Base-by-base conservation (phyloP, 2,888 invertebrate genomes). In the Herminia tarsipennalis region DNA sequence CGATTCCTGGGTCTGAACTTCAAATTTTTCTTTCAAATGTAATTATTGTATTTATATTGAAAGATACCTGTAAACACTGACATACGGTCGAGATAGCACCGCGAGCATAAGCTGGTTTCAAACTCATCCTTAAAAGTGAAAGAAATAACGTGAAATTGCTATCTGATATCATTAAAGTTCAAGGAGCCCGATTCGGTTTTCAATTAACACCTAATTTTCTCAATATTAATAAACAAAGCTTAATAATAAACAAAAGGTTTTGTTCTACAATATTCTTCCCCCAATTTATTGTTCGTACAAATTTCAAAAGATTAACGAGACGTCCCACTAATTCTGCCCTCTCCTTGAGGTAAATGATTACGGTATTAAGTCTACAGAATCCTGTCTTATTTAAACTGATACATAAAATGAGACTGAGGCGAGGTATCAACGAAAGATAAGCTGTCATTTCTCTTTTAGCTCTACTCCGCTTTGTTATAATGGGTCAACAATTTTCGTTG, bases 291-390 rank as follows among this genome's bases (percentile, higher is more conserved):
- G 41, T 66, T 53, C 43, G 63, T 46, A 63, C 57, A 66, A 69
- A 73, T 72, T 77, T 70, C 57, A 54, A 52, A 63, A 74, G 73
- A 78, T 79, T 67, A 66, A 73, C 59, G 63, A 49, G 57, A 53
- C 61, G 43, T 42, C 53, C 56, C 30, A 58, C 63, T 71, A 66
- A 71, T 70, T 65, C 53, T 57, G 41, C 45, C 41, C 39, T 49
- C 54, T 38, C 33, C 32, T 30, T 12, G 39, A 44, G 42, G 57
- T 58, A 63, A 68, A 54, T 58, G 21, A 61, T 64, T 25, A 46
- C 40, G 14, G 43, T 13, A 59, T 62, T 59, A 53, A 56, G 41
- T 54, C 32, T 30, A 42, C 29, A 5, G 24, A 25, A 29, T 21
- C 41, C 25, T 36, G 36, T 42, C 37, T 41, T 30, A 25, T 52